Conservation (phyloP, 2,113 vertebrate species). For the Gobio gobio region DNA sequence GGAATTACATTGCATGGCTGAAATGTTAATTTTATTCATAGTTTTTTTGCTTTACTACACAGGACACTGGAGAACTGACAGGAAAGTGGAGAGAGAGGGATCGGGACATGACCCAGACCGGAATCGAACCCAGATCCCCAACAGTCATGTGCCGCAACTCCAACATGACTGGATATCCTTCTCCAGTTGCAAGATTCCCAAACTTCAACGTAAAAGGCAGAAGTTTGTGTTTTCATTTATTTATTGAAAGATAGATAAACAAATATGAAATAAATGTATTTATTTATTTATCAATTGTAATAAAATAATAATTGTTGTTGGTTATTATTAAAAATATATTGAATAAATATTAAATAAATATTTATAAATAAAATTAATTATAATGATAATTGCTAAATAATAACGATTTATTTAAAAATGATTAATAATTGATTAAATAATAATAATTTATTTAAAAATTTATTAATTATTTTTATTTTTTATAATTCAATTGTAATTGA, state of each 20-base stretch:
- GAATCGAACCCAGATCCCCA: background rate
- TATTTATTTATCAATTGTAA: too few species aligned
- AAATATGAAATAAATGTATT: too few species aligned
- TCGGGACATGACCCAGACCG: background rate
- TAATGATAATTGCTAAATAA: background rate
- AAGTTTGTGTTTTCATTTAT: background rate
- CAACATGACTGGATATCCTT: constrained; percentile 1
- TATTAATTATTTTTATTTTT: background rate
- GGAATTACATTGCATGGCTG: background rate
- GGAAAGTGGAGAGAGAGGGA: background rate
- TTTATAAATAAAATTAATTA: background rate
- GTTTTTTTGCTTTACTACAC: background rate
- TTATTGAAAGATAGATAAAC: background rate
- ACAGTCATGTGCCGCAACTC: background rate
- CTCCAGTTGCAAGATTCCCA: constrained; percentile 28
- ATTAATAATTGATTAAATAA: too few species aligned
- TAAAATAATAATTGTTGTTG: too few species aligned
- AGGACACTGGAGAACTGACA: background rate
- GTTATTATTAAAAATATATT: too few species aligned
- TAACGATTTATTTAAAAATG: background rate
- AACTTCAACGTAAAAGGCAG: background rate
- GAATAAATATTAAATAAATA: background rate
- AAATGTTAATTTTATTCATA: background rate
- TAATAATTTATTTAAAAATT: background rate
- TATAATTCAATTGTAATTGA: background rate